Evolutionary conservation across 2,797 vertebrate species (phyloP), one percentile per base, ranked within the genome.

Genomic region (Lepilemur septentrionalis): DNA sequence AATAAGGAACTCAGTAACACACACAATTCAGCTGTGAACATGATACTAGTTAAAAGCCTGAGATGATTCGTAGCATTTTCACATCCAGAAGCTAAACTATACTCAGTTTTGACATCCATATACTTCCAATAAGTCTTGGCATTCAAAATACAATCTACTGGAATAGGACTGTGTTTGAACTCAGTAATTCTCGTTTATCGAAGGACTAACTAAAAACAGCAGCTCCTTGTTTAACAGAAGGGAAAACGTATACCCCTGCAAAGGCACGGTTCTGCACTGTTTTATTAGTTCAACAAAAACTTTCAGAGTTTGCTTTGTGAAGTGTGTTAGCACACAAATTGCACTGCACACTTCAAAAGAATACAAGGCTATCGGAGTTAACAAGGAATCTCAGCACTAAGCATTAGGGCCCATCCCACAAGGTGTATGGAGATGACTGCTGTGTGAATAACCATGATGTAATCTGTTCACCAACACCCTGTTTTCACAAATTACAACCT

Each of bases 201-300:
- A 97, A 76, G 83, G 83, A 93, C 89, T 93, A 95, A 89, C 84
- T 96, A 94, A 92, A 95, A n/a, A 78, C 95, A 63, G 61, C 48
- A 79, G n/a, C 23, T 97, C 57, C 85, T 95, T 95, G 91, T 93
- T 55, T 89, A 97, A 95, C 38, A 95, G 97, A 89, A 80, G 25
- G 67, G 97, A 97, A 92, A 61, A 95, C 86, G 52, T 22, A n/a
- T 41, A 86, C 35, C 61, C 2, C 65, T 43, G n/a, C 50, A 30
- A 43, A 92, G 43, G 76, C 13, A 41, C 25, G 63, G 28, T 63
- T 63, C 32, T 96, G 12, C 50, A 93, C 75, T 92, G 95, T 97
- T 97, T 76, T 94, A 86, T 90, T 72, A 97, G 59, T 81, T 95
- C 73, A 88, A 76, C 75, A 94, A 23, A 72, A 86, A 88, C 43